Conservation (phyloP, 2,797 vertebrate species). For the Mallotus villosus region DNA sequence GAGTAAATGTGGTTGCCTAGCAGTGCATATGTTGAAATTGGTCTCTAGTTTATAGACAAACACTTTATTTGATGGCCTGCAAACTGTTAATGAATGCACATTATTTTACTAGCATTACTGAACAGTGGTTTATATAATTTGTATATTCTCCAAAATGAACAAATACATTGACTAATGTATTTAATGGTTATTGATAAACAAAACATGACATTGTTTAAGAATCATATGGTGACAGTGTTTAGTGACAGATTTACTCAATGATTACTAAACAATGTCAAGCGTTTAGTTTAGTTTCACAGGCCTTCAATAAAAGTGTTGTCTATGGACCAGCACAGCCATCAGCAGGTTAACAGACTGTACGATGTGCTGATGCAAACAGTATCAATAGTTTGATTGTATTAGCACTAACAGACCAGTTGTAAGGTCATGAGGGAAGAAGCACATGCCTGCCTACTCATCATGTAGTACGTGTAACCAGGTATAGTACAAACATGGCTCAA, state of each 20-base stretch:
- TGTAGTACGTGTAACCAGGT: not conserved
- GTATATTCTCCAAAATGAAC: slow-evolving; percentile 3
- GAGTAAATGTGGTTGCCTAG: not conserved
- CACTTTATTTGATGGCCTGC: not conserved
- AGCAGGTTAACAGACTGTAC: not conserved
- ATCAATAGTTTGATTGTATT: not conserved
- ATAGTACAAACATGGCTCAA: no score
- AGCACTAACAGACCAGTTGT: not conserved
- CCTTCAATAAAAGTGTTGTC: not conserved
- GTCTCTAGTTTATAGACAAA: not conserved
- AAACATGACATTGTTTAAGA: no score
- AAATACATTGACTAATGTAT: no score
- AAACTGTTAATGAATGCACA: not conserved
- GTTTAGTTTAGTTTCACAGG: not conserved
- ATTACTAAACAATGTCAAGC: not conserved
- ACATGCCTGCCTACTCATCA: not conserved
- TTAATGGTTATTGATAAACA: no score
- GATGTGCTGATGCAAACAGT: not conserved
- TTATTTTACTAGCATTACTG: not conserved
- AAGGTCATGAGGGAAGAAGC: not conserved
- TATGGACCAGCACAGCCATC: not conserved
- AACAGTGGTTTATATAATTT: not conserved
- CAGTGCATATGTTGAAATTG: slow-evolving; percentile 18
- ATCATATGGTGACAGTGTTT: no score
- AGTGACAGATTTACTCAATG: not conserved